Evolutionary conservation across 1,140 invertebrate genomes (phyloP).

Genomic region (Bombus terrestris): DNA sequence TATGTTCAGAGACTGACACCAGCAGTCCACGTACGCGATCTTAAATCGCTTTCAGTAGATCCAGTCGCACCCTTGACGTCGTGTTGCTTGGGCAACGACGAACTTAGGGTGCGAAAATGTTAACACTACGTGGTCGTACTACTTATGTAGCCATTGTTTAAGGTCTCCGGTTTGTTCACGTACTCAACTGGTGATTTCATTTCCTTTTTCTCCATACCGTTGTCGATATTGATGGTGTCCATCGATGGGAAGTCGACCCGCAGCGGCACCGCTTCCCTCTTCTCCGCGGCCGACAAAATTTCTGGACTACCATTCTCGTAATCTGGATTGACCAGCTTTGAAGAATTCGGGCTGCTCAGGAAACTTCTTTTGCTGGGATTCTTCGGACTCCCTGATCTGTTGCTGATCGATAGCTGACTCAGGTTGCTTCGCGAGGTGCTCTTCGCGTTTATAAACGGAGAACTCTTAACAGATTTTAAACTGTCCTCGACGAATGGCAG

Average conservation of each 20-base stretch:
- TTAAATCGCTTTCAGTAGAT: not conserved
- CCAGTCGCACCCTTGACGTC: not conserved
- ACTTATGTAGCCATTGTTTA: conserved; percentile 81
- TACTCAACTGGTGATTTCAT: conserved; percentile 61
- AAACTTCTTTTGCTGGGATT: conserved; percentile 59
- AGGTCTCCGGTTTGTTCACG: conserved; percentile 68
- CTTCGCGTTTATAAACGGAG: conserved; percentile 74
- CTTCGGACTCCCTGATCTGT: conserved; percentile 73
- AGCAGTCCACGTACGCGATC: not conserved
- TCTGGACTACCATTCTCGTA: conserved; percentile 79
- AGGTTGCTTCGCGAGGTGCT: conserved; percentile 70
- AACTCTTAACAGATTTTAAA: conserved; percentile 76
- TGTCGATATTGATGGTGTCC: conserved; percentile 63
- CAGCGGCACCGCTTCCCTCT: conserved; percentile 55
- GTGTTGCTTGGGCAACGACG: not conserved
- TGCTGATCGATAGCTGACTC: conserved; percentile 68
- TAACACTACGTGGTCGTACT: conserved; percentile 77
- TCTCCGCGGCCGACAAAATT: conserved; percentile 56
- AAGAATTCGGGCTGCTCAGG: conserved; percentile 67
- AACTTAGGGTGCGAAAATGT: not conserved
- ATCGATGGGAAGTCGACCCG: conserved; percentile 70
- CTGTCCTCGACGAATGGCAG: conserved; percentile 79
- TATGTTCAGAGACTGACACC: not conserved
- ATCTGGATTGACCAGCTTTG: conserved; percentile 66
- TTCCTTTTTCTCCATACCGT: conserved; percentile 59